Base-by-base conservation (phyloP, 2,113 vertebrate genomes). In the Rattus rattus region DNA sequence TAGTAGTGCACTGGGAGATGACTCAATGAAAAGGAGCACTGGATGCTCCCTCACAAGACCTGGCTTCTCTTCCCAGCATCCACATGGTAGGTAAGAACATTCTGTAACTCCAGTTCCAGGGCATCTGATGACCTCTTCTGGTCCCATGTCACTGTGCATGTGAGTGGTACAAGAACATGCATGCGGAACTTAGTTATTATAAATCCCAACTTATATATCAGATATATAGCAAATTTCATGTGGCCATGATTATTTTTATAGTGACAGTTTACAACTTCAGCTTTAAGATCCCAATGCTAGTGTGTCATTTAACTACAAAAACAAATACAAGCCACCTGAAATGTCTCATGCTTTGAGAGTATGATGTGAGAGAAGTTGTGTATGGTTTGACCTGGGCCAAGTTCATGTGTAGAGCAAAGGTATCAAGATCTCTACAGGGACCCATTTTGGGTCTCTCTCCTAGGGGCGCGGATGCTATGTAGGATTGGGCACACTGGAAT, bases 241-340 rank as follows among this genome's bases (percentile, higher is more conserved):
- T 84, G 79, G 2, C 36, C 59, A 75, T 94, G 79, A 76, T 54
- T 81, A 86, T 88, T 92, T 88, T 91, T 91, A 73, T 52, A 49
- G 39, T 39, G 65, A 91, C 1, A 69, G 33, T 79, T 56, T 88
- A 13, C 92, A 84, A 81, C 49, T 91, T 93, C 47, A 24, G 52
- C 77, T 83, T 96, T 75, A 83, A 96, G 69, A 88, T 73, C 19
- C 33, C 79, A 30, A 7, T 59, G 22, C 24, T 83, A 79, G 14
- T 61, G 33, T 47, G 56, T 22, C 69, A 75, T 94, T 84, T 87
- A 95, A 87, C 36, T 69, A 19, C 36, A 79, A 73, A 26, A 69
- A 36, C 52, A 94, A 85, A 90, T 75, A 69, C 7, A 77, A 59
- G 36, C 69, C 93, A 28, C 47, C 28, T 88, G 65, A 73, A 90